Conservation (phyloP, 1,140 invertebrate genomes). For the Megathymus violae region DNA sequence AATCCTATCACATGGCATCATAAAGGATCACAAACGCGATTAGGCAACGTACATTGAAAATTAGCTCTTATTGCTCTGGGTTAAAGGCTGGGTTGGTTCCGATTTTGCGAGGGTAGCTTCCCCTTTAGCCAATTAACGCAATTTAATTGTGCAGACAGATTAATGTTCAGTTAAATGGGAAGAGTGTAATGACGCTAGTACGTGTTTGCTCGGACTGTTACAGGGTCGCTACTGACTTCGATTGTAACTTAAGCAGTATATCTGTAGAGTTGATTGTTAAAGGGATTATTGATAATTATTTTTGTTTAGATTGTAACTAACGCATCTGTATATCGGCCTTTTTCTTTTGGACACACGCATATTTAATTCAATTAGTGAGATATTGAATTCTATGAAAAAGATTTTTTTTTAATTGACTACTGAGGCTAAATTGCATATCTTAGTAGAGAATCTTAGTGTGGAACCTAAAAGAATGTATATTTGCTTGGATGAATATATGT, state of each 20-base stretch:
- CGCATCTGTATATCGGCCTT: no score
- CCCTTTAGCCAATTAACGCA: constrained; percentile 74
- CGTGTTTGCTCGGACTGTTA: constrained; percentile 21
- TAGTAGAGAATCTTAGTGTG: no score
- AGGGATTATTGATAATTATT: constrained; percentile 1
- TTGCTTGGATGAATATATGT: no score
- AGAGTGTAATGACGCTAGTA: constrained; percentile 56
- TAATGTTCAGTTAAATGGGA: constrained; percentile 67
- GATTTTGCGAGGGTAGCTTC: constrained; percentile 36
- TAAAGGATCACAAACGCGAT: constrained; percentile 49
- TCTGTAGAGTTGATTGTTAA: constrained; percentile 13
- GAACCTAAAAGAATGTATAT: no score
- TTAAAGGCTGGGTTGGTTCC: constrained; percentile 40
- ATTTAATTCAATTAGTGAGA: no score
- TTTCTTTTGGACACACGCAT: no score
- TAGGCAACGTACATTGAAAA: constrained; percentile 43
- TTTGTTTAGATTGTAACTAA: no score
- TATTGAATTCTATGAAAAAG: no score
- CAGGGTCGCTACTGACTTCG: no score
- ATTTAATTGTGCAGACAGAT: constrained; percentile 77
- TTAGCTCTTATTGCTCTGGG: constrained; percentile 40
- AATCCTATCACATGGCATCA: constrained; percentile 55
- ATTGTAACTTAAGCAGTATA: no score
- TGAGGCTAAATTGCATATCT: no score
- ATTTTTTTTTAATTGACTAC: no score